phyloP scores from a whole-genome alignment of 2,888 invertebrate genomes.

The Polyploca ridens region DNA sequence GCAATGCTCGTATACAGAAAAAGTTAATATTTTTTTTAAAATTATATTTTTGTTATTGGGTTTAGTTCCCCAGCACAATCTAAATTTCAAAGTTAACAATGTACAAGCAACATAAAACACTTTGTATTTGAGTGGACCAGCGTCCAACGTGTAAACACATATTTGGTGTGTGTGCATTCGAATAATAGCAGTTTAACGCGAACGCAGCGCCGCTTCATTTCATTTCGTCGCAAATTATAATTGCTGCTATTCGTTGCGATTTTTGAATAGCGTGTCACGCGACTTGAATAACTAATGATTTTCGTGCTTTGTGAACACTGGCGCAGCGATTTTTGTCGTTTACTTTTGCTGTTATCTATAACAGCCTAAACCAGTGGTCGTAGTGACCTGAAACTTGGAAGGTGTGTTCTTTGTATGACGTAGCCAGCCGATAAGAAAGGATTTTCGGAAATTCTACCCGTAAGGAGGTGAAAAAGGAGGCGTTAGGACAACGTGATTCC shows the following conservation, averaged over 20 bases:
- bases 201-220: slow-evolving; percentile 40
- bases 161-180: slow-evolving; percentile 10
- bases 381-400: too few species aligned
- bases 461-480: too few species aligned
- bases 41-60: too few species aligned
- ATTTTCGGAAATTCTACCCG: too few species aligned
- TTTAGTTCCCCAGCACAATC: too few species aligned
- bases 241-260: slow-evolving; percentile 56
- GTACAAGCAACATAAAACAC: not conserved
- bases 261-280: slow-evolving; percentile 51
- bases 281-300: slow-evolving; percentile 32
- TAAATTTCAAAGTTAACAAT: not conserved
- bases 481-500: too few species aligned
- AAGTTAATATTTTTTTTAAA: too few species aligned
- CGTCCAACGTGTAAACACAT: not conserved
- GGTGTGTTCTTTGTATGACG: too few species aligned
- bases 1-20: too few species aligned
- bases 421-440: too few species aligned
- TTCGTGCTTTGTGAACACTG: slow-evolving; percentile 17
- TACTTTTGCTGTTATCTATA: too few species aligned
- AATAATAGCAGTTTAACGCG: slow-evolving; percentile 22
- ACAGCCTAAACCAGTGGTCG: too few species aligned
- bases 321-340: slow-evolving; percentile 9
- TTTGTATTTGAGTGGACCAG: not conserved
- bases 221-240: slow-evolving; percentile 64